Evolutionary conservation across 2,797 vertebrate species (phyloP).

Genomic region (Rallus crepitans): DNA sequence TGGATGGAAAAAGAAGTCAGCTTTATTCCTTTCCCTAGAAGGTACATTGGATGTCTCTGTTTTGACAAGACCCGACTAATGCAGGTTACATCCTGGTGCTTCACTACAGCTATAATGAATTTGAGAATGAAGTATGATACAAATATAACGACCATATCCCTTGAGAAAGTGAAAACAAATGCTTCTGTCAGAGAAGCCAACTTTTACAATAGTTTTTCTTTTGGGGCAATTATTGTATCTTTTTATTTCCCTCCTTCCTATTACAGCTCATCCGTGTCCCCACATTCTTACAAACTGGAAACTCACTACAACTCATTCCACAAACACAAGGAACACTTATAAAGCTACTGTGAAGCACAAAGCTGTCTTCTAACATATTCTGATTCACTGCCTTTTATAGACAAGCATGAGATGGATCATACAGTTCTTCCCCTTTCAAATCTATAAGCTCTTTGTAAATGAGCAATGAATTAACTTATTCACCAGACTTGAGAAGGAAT

Average conservation of each 20-base stretch:
- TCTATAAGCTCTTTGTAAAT: slow-evolving; percentile 54
- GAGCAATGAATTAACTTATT: slow-evolving; percentile 55
- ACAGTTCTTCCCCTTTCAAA: slow-evolving; percentile 22
- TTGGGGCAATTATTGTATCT: not conserved
- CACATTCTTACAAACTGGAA: not conserved
- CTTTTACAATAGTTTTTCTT: not conserved
- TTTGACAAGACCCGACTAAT: slow-evolving; percentile 11
- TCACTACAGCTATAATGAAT: not conserved
- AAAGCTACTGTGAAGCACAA: slow-evolving; percentile 11
- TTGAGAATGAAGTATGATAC: not conserved
- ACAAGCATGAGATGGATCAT: slow-evolving; percentile 1
- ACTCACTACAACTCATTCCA: not conserved
- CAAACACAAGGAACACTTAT: not conserved
- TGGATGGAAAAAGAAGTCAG: not conserved
- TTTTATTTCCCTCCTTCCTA: slow-evolving; percentile 16
- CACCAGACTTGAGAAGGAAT: not conserved
- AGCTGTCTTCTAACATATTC: slow-evolving; percentile 32
- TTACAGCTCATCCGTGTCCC: not conserved
- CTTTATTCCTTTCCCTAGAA: not conserved
- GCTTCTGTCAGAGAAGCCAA: slow-evolving; percentile 25
- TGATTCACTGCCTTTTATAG: slow-evolving; percentile 27
- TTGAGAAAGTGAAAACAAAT: slow-evolving; percentile 16
- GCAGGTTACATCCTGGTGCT: slow-evolving; percentile 22
- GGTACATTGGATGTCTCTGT: not conserved
- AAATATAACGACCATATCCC: not conserved